Evolutionary conservation across 2,888 invertebrate genomes (phyloP), one percentile per base, ranked within the genome.

Genomic region (Agrilus cyanescens): DNA sequence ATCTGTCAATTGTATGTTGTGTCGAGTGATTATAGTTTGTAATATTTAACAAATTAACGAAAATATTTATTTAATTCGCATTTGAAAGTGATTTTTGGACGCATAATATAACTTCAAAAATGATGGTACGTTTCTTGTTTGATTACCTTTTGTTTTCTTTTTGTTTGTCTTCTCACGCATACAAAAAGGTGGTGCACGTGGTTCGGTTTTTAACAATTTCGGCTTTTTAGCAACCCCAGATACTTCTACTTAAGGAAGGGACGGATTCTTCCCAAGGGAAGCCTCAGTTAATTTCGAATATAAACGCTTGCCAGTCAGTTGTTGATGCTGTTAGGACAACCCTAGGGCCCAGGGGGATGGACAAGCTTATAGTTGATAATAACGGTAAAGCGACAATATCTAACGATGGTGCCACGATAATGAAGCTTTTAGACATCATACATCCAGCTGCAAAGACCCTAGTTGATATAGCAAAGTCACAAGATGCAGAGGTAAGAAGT

Each of bases 381-480:
- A 75, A 76, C 51, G 93, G 94, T 44, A 91, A 88, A 62, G 86
- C 95, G 0, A 95, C 95, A 3, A 97, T 99, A 54, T 97, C 97
- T 2, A 99, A 99, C 62, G 98, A 99, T 69, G 98, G 98, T 12
- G 98, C 98, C 5, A 99, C 98, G 0, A 97, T 99, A 49, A 81
- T 99, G 78, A 97, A 96, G 69, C 75, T 95, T n/a, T 63, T 99
- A 55, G 96, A 99, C 59, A 86, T 99, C 57, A 82, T 98, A 15
- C 98, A 98, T 68, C 98, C 98, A 0, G 98, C 98, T 15, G 98
- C 96, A 0, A 94, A 89, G 67, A 95, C 93, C 0, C 69, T 99
- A 50, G 97, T 98, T 3, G 98, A 99, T 61, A 98, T 99, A 54
- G 98, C 98, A 15, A 95, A 94, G 65, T 97, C 97, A 32, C 98